Base-by-base conservation (phyloP, 2,113 vertebrate species). In the Melanerpes formicivorus region DNA sequence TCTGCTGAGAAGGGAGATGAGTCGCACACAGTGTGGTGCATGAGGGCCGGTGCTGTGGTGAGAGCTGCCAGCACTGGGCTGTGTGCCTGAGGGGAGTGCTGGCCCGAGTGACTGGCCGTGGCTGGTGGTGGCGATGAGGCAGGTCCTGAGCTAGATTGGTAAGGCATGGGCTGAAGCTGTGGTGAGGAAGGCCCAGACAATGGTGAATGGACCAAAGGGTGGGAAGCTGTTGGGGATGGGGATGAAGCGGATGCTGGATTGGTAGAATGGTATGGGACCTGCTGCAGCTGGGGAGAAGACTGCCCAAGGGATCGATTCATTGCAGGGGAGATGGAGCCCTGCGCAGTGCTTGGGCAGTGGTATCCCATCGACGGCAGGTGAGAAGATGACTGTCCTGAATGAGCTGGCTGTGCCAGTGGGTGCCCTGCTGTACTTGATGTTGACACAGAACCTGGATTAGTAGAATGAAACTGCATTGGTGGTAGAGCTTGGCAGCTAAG, bases 131-230 rank as follows among this genome's bases (percentile, higher is more conserved):
- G 98, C 19, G 99, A 98, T 27, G 98, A 96, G 66, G 96, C 86
- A 63, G 96, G 96, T 95, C 98, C 97, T 96, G 98, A 98, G 96
- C 98, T 98, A 91, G 99, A 98, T 17, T 99, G 98, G 90, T 99
- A 99, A 95, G 99, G 98, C 95, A 99, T 86, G 60, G 98, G 97
- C 26, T 99, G 99, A 16, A 99, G 97, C 96, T 99, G 99, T 88
- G 99, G 98, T 66, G 99, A 99, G 18, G 99, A 98, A 70, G 99
- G 98, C 90, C 98, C 99, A 11, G 99, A 99, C 60, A 99, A 98
- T 3, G 99, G 98, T 30, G 99, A 99, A 86, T 97, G 97, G 92
- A 98, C 96, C 98, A 99, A 96, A 54, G 98, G 94, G 87, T 97
- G 97, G 64, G 98, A 98, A 56, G 97, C 96, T 93, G 98, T 98